phyloP scores from a whole-genome alignment of 2,797 vertebrate genomes.

The Acanthopagrus latus region DNA sequence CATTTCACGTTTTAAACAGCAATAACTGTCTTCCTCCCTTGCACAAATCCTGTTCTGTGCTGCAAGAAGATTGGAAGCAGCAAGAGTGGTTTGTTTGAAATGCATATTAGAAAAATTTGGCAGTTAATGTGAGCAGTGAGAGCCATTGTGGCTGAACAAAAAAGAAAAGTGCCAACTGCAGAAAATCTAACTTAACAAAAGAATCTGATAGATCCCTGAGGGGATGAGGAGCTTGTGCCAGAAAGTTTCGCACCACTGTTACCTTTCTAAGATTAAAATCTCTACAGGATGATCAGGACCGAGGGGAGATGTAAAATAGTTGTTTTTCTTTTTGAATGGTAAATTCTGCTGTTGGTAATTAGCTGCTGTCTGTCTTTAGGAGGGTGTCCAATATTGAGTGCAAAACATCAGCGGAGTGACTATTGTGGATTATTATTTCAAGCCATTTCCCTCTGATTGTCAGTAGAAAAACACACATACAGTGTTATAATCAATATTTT shows the following conservation, averaged over 20 bases:
- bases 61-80: neutral
- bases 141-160: constrained; percentile 16
- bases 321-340: neutral
- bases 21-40: neutral
- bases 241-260: constrained; percentile 15
- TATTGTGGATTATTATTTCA: neutral
- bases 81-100: constrained; percentile 40
- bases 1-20: neutral
- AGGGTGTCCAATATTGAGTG: neutral
- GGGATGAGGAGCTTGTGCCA: constrained; percentile 13
- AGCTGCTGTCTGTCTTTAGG: neutral
- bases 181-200: constrained; percentile 21
- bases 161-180: constrained; percentile 23
- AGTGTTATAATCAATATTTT: no score
- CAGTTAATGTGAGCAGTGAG: constrained; percentile 18
- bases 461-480: neutral
- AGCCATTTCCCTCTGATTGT: neutral
- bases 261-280: neutral
- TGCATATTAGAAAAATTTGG: constrained; percentile 38
- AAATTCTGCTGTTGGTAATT: neutral
- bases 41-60: neutral
- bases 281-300: neutral
- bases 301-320: neutral
- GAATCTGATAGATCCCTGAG: neutral
- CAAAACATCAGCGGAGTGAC: neutral